Conservation (phyloP, 2,888 invertebrate genomes). For the Habroteleia sp. region DNA sequence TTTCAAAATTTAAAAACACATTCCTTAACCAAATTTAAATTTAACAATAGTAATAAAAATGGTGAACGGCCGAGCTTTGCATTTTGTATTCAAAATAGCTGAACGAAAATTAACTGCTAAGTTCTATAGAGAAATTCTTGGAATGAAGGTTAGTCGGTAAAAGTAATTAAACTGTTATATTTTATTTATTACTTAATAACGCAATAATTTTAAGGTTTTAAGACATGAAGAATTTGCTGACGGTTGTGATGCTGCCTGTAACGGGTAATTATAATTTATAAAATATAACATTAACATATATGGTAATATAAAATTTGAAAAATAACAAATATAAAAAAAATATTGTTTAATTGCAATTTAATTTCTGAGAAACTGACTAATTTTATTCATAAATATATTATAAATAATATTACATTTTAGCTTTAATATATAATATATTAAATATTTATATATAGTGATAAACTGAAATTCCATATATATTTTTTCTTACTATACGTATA, state of each 20-base stretch:
- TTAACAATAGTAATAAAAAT: conserved; percentile 73
- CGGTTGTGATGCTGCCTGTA: conserved; percentile 98
- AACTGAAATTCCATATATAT: too few species aligned
- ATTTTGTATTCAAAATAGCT: conserved; percentile 98
- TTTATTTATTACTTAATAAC: too few species aligned
- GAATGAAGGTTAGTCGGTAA: conserved; percentile 91
- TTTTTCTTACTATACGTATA: too few species aligned
- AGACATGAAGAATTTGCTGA: conserved; percentile 98
- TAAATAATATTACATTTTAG: too few species aligned
- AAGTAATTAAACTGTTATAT: conserved; percentile 1
- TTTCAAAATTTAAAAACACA: too few species aligned
- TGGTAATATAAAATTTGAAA: conserved; percentile 6
- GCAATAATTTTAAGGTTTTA: too few species aligned
- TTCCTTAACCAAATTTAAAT: too few species aligned
- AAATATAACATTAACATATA: too few species aligned
- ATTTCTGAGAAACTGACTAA: too few species aligned
- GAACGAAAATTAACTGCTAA: conserved; percentile 91
- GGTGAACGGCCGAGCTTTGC: conserved; percentile 90
- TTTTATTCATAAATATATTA: too few species aligned
- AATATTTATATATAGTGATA: too few species aligned
- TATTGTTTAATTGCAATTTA: background rate
- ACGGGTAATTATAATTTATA: conserved; percentile 84
- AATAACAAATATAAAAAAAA: background rate
- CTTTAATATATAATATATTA: too few species aligned
- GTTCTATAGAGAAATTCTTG: conserved; percentile 94